These are phyloP conservation scores for Regulus satrapa DNA, from an alignment of 2,113 vertebrate genomes.

Conservation along the genomic window DNA sequence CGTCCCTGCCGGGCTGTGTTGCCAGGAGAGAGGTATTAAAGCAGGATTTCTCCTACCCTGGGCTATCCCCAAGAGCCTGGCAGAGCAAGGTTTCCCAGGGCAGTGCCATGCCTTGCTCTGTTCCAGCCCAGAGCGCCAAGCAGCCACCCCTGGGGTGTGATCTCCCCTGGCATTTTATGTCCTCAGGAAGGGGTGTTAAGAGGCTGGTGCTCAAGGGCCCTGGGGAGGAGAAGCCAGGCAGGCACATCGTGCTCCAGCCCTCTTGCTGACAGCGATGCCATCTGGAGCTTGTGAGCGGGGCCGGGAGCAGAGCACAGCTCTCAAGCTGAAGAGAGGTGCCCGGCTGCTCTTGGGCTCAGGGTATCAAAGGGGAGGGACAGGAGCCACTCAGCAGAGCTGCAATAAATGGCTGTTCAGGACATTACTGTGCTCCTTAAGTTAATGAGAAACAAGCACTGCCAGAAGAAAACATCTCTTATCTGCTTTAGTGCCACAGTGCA, in stretches of 20 bases:
- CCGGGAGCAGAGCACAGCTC: neutral
- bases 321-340: neutral
- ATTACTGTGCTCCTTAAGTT: slow-evolving; percentile 63
- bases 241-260: neutral
- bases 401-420: slow-evolving; percentile 54
- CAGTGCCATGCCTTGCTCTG: neutral
- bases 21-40: neutral
- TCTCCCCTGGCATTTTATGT: neutral
- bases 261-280: neutral
- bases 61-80: neutral
- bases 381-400: slow-evolving; percentile 13
- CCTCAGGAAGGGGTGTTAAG: neutral
- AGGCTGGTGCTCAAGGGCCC: neutral
- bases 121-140: neutral
- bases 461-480: slow-evolving; percentile 68
- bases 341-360: neutral
- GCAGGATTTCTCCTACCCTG: slow-evolving; percentile 10
- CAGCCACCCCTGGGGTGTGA: neutral
- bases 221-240: neutral
- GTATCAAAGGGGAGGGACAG: neutral
- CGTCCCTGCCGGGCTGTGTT: neutral
- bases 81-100: neutral
- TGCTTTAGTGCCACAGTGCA: slow-evolving; percentile 66
- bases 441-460: slow-evolving; percentile 68
- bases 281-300: neutral